phyloP scores from a whole-genome alignment of 2,797 vertebrate genomes.

The Cetoscarus ocellatus region DNA sequence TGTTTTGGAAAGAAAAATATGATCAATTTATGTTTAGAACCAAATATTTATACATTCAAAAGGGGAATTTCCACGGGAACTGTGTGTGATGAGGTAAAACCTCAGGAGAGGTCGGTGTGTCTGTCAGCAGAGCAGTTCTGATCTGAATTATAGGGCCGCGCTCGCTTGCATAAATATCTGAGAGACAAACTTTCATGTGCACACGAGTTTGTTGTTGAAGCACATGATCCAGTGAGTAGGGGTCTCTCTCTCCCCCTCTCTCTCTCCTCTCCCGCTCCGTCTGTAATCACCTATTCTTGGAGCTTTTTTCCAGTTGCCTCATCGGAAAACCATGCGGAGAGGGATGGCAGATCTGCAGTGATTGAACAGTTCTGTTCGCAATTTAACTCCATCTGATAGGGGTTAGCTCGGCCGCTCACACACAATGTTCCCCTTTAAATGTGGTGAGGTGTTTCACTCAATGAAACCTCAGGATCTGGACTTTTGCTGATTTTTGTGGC shows the following conservation, averaged over 20 bases:
- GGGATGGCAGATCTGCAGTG: constrained; percentile 74
- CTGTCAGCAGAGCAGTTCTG: constrained; percentile 28
- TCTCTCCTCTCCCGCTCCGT: constrained; percentile 56
- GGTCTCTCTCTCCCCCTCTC: constrained; percentile 48
- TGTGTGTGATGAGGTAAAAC: neutral
- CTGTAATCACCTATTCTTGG: constrained; percentile 88
- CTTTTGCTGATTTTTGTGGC: neutral
- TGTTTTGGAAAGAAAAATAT: no score
- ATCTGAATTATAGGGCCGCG: constrained; percentile 56
- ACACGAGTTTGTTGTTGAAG: constrained; percentile 47
- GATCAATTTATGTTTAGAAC: no score
- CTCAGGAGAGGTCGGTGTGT: constrained; percentile 15
- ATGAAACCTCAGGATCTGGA: constrained; percentile 1
- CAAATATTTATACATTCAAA: no score
- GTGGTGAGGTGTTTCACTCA: constrained; percentile 19
- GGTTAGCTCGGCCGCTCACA: constrained; percentile 66
- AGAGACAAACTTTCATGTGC: constrained; percentile 20
- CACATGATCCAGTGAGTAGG: constrained; percentile 66
- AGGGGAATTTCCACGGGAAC: no score
- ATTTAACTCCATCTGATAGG: constrained; percentile 82
- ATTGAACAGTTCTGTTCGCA: constrained; percentile 82
- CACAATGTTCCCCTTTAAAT: constrained; percentile 20
- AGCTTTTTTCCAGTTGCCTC: constrained; percentile 88
- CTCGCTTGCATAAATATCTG: constrained; percentile 62
- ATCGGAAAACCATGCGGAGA: constrained; percentile 82